A percentile compares a stretch with the other conserved stretches of the same genome.
Conservation (phyloP, 2,888 invertebrate genomes). For the Aspidiotus rigidus region DNA sequence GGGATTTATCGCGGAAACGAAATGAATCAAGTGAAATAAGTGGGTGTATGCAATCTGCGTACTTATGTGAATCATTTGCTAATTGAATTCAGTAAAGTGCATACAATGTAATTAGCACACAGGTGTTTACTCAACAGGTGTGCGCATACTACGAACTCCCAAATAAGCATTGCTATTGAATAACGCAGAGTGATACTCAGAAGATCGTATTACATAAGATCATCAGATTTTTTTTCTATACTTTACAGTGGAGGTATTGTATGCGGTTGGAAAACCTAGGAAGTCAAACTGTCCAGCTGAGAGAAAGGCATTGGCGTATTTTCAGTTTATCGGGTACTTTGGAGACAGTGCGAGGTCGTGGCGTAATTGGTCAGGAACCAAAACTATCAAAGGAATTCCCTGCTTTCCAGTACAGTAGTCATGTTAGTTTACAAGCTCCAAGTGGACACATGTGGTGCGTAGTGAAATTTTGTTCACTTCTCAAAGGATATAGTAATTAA, state of each 20-base stretch:
- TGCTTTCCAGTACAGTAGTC: constrained; percentile 96
- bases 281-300: constrained; percentile 74
- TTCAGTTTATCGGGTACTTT: constrained; percentile 87
- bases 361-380: constrained; percentile 97
- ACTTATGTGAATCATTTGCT: no score
- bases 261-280: constrained; percentile 93
- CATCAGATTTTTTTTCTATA: constrained; percentile 24
- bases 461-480: background rate
- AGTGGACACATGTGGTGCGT: constrained; percentile 94
- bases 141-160: background rate
- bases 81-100: no score
- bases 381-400: constrained; percentile 76
- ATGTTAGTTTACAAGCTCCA: constrained; percentile 91
- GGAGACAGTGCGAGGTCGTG: constrained; percentile 87
- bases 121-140: no score
- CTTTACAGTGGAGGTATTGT: constrained; percentile 86
- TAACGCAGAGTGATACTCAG: no score
- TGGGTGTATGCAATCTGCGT: no score
- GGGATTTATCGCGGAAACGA: no score
- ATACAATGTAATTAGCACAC: no score
- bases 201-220: constrained; percentile 9
- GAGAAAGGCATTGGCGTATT: constrained; percentile 97
- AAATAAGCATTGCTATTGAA: no score
- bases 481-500: background rate
- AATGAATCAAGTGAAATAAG: no score